Conservation (phyloP, 2,888 invertebrate genomes). For the Leistus spinibarbis region DNA sequence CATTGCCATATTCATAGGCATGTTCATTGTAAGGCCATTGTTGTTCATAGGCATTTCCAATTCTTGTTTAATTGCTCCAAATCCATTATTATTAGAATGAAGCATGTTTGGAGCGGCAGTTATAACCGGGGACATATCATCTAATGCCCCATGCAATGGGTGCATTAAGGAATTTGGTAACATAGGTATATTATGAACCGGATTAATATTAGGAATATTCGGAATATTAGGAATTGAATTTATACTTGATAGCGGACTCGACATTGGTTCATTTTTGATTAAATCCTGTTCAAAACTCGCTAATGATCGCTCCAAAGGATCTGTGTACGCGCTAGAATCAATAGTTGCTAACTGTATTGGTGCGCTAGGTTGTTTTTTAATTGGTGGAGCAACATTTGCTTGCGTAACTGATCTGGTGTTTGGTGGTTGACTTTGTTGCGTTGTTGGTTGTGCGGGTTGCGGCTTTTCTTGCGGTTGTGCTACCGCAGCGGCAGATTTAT, state of each 20-base stretch:
- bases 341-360: constrained; percentile 50
- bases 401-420: constrained; percentile 49
- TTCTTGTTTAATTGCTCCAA: constrained; percentile 58
- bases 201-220: constrained; percentile 57
- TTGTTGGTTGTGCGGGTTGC: constrained; percentile 38
- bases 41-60: constrained; percentile 58
- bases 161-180: constrained; percentile 48
- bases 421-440: constrained; percentile 29
- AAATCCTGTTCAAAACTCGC: constrained; percentile 71
- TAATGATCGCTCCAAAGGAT: constrained; percentile 73
- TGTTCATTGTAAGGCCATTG: constrained; percentile 58
- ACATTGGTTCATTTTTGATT: constrained; percentile 62
- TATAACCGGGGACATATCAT: constrained; percentile 44
- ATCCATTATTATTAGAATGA: constrained; percentile 56
- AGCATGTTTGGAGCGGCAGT: constrained; percentile 48
- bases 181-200: constrained; percentile 45
- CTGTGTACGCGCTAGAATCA: constrained; percentile 58
- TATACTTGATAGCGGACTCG: constrained; percentile 57
- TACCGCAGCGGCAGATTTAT: constrained; percentile 48
- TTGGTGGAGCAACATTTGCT: constrained; percentile 56
- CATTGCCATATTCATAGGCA: constrained; percentile 62
- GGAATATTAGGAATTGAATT: constrained; percentile 55
- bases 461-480: constrained; percentile 39
- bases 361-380: constrained; percentile 49
- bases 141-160: constrained; percentile 44